Percentiles rank a stretch among this genome's conserved stretches.
phyloP scores from a whole-genome alignment of 2,888 invertebrate species.

The Leptura quadrifasciata region DNA sequence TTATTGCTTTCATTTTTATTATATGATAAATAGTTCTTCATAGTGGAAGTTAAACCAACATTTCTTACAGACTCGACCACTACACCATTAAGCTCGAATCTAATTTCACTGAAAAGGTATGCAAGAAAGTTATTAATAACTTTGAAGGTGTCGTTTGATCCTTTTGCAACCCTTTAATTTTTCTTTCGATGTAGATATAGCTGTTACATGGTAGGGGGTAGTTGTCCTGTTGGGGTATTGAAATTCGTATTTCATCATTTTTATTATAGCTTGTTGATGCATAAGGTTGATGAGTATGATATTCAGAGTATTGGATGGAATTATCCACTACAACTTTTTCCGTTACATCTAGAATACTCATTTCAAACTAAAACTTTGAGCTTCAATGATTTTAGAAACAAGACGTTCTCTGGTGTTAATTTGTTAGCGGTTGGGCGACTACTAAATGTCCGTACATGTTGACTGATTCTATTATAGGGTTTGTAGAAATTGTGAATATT shows the following conservation, averaged over 20 bases:
- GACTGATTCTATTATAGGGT: no score
- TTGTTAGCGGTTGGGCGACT: background rate
- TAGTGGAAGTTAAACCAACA: background rate
- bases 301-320: background rate
- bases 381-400: background rate
- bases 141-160: background rate
- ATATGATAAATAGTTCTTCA: constrained; percentile 1
- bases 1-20: background rate
- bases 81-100: background rate
- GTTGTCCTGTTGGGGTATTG: background rate
- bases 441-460: no score
- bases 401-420: background rate
- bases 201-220: background rate
- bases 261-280: background rate
- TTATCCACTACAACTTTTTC: background rate
- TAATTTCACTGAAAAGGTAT: background rate
- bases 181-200: background rate
- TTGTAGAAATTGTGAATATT: no score
- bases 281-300: constrained; percentile 7
- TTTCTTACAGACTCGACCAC: constrained; percentile 4
- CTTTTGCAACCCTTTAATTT: background rate
- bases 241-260: constrained; percentile 12
- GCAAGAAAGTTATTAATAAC: constrained; percentile 5
- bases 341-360: constrained; percentile 6
- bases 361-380: background rate